phyloP scores from a whole-genome alignment of 2,888 invertebrate species.

The Acronicta leporina region DNA sequence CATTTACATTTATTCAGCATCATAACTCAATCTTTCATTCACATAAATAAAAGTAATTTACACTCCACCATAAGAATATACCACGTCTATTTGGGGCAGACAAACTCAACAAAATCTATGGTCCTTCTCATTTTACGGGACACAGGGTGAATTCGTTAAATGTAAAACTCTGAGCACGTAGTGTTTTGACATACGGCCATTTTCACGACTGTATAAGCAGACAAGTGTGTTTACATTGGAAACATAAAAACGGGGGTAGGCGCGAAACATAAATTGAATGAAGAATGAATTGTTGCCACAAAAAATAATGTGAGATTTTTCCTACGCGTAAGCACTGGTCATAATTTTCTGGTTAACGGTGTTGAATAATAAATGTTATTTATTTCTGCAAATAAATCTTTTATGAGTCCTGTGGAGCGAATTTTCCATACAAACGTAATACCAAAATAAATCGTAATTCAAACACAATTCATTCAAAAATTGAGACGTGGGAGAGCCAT shows the following conservation, averaged over 20 bases:
- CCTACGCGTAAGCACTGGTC: constrained; percentile 5
- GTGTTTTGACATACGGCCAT: constrained; percentile 41
- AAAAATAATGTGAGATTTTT: constrained; percentile 32
- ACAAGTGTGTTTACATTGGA: constrained; percentile 49
- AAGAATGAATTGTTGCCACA: constrained; percentile 47
- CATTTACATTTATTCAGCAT: constrained; percentile 3
- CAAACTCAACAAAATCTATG: constrained; percentile 37
- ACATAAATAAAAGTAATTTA: constrained; percentile 35
- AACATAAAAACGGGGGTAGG: constrained; percentile 44
- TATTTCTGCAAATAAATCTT: no score
- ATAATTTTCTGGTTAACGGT: constrained; percentile 14
- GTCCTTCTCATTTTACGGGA: constrained; percentile 34
- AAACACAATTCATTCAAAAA: no score
- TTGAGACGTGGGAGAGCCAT: no score
- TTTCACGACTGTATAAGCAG: constrained; percentile 50
- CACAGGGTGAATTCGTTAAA: constrained; percentile 39
- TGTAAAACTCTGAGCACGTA: constrained; percentile 39
- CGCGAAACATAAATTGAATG: constrained; percentile 47
- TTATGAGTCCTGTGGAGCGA: no score
- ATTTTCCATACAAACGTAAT: no score
- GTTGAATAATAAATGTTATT: background rate
- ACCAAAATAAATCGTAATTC: no score
- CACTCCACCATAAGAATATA: constrained; percentile 37
- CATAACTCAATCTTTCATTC: constrained; percentile 9
- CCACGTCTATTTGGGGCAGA: constrained; percentile 14